phyloP scores from a whole-genome alignment of 2,113 vertebrate genomes.

The Ceyx margarethae region DNA sequence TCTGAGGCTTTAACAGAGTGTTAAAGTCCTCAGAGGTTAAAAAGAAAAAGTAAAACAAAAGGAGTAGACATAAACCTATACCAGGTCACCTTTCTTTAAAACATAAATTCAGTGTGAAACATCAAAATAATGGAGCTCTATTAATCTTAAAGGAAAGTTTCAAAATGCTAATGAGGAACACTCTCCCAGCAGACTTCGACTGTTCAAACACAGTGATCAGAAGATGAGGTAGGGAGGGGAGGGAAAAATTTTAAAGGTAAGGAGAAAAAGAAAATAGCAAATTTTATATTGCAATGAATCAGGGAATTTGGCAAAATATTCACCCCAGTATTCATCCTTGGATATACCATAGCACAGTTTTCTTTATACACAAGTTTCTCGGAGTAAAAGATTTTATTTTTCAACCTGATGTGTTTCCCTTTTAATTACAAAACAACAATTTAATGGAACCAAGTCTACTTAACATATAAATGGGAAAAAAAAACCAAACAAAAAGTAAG shows the following conservation, averaged over 20 bases:
- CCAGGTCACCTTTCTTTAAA: neutral
- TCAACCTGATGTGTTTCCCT: neutral
- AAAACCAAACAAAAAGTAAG: neutral
- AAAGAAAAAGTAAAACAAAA: neutral
- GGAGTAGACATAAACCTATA: neutral
- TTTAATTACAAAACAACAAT: neutral
- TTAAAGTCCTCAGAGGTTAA: neutral
- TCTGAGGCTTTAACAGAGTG: neutral
- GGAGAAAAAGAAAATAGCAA: neutral
- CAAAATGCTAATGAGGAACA: neutral
- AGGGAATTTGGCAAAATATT: neutral
- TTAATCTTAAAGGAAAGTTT: neutral
- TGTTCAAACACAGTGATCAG: neutral
- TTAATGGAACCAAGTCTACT: neutral
- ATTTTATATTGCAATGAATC: neutral
- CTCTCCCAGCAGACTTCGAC: neutral
- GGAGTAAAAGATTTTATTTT: neutral
- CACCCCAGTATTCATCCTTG: rapidly evolving
- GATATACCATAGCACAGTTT: neutral
- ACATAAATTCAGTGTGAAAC: neutral
- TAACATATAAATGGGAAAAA: neutral
- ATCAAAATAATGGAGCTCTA: neutral
- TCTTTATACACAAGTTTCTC: neutral
- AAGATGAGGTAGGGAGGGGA: neutral
- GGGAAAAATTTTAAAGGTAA: neutral